These are phyloP conservation scores for Habropoda laboriosa DNA, from an alignment of 1,140 invertebrate species.

Conservation along the genomic window DNA sequence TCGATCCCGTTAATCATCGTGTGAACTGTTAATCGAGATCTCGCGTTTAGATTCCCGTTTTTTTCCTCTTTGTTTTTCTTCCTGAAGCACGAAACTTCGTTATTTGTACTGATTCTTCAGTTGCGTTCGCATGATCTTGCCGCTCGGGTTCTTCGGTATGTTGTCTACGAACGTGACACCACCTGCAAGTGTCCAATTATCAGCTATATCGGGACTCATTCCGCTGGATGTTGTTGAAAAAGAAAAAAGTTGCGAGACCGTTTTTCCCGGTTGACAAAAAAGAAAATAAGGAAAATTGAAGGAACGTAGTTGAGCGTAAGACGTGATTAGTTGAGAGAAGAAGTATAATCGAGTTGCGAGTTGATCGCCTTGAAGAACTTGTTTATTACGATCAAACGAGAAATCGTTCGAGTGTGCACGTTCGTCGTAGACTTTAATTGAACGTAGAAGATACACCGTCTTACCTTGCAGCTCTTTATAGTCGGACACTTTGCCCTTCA, in stretches of 20 bases:
- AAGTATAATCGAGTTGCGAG: neutral
- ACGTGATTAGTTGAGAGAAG: no score
- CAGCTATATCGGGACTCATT: neutral
- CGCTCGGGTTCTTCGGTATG: constrained; percentile 86
- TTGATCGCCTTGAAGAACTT: neutral
- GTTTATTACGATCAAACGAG: neutral
- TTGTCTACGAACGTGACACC: constrained; percentile 82
- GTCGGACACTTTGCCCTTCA: constrained; percentile 85
- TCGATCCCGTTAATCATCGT: neutral
- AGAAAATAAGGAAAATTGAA: neutral
- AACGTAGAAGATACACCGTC: neutral
- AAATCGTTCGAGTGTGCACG: neutral
- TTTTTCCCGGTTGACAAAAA: no score
- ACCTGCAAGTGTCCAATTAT: constrained; percentile 68
- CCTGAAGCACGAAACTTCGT: neutral
- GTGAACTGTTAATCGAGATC: neutral
- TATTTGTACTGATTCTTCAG: constrained; percentile 73
- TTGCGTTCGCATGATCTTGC: constrained; percentile 85
- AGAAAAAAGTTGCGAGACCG: no score
- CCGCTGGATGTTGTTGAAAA: no score
- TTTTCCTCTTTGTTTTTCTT: no score
- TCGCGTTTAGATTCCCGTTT: neutral
- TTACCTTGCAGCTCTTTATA: constrained; percentile 85
- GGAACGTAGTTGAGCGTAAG: no score
- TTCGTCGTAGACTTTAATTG: neutral